Percentiles rank a stretch among this genome's conserved stretches.
Conservation (phyloP, 2,797 vertebrate species). For the Coccyzus lansbergi region DNA sequence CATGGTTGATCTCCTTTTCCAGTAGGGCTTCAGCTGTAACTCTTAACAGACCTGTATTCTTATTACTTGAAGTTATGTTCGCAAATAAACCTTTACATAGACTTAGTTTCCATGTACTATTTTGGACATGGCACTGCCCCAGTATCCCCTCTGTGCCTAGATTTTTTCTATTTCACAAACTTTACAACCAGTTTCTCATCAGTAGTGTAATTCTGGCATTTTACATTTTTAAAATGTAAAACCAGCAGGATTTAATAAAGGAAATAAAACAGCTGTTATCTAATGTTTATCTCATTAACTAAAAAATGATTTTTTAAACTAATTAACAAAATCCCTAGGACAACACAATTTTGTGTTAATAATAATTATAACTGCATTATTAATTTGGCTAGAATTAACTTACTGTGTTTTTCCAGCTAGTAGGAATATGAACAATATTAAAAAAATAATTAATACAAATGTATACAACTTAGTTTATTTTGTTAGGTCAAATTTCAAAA, state of each 20-base stretch:
- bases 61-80: background rate
- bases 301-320: background rate
- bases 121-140: background rate
- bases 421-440: background rate
- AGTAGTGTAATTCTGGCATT: background rate
- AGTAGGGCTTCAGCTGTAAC: background rate
- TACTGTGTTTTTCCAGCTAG: background rate
- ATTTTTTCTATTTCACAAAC: background rate
- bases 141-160: background rate
- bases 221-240: background rate
- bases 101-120: background rate
- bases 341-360: background rate
- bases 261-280: background rate
- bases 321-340: background rate
- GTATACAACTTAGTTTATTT: background rate
- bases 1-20: background rate
- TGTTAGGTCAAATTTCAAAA: background rate
- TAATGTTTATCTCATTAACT: background rate
- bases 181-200: background rate
- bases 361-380: background rate
- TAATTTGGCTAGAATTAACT: background rate
- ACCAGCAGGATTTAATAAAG: background rate
- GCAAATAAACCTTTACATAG: background rate
- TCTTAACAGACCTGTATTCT: background rate
- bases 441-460: background rate